These are phyloP conservation scores for Peribatodes rhomboidaria DNA, from an alignment of 2,888 invertebrate species.

Conservation along the genomic window DNA sequence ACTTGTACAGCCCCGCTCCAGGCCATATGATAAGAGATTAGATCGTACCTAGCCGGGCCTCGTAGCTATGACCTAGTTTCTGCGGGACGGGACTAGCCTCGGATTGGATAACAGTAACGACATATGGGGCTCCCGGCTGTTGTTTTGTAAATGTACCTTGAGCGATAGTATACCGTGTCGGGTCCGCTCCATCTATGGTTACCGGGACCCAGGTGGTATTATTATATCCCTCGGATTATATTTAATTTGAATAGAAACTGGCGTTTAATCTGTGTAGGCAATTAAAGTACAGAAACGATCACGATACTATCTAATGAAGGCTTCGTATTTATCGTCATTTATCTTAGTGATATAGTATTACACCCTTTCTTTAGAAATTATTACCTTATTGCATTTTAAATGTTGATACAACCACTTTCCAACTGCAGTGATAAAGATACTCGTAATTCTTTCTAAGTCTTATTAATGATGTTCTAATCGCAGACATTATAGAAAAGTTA, in stretches of 20 bases:
- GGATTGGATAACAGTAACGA: background rate
- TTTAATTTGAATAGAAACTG: background rate
- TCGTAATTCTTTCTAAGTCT: background rate
- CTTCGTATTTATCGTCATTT: background rate
- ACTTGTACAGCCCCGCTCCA: conserved; percentile 12
- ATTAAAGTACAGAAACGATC: background rate
- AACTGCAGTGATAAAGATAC: background rate
- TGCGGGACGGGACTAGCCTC: conserved; percentile 7
- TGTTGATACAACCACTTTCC: background rate
- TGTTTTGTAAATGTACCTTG: conserved; percentile 8
- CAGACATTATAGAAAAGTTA: too few species aligned
- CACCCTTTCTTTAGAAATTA: background rate
- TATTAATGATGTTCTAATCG: too few species aligned
- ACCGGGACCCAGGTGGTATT: background rate
- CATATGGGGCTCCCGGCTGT: background rate
- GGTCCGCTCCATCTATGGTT: background rate
- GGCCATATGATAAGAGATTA: conserved; percentile 33
- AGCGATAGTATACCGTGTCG: background rate
- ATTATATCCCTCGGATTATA: background rate
- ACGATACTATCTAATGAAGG: background rate
- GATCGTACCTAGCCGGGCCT: conserved; percentile 31
- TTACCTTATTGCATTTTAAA: background rate
- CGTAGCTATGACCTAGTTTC: conserved; percentile 34
- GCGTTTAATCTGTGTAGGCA: background rate
- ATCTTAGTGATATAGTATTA: background rate